A percentile compares a stretch with the other conserved stretches of the same genome.
Evolutionary conservation across 2,888 invertebrate species (phyloP).

Genomic region (Epistrophe eligans): DNA sequence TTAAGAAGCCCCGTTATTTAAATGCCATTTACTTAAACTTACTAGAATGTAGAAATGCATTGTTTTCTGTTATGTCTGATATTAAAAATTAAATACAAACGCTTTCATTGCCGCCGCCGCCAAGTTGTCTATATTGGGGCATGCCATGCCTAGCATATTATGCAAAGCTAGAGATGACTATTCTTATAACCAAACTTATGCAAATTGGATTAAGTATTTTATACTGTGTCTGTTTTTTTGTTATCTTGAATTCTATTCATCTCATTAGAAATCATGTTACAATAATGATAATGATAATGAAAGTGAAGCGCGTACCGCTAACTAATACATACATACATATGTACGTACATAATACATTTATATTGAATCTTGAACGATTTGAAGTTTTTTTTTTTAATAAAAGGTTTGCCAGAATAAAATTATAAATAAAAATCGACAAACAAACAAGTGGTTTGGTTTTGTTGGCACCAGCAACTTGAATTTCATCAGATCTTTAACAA

Average conservation of each 20-base stretch:
- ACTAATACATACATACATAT: neutral
- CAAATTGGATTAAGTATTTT: constrained; percentile 14
- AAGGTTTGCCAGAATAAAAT: neutral
- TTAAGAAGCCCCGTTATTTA: constrained; percentile 15
- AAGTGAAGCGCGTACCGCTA: neutral
- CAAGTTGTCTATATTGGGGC: constrained; percentile 54
- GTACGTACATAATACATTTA: neutral
- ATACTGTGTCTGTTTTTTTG: neutral
- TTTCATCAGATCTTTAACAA: neutral
- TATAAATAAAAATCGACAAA: neutral
- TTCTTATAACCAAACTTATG: constrained; percentile 64
- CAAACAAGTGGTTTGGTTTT: constrained; percentile 17
- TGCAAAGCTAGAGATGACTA: constrained; percentile 53
- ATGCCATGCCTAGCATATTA: constrained; percentile 60
- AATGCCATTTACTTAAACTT: neutral
- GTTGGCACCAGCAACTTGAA: neutral
- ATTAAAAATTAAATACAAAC: constrained; percentile 3
- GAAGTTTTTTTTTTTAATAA: neutral
- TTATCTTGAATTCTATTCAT: neutral
- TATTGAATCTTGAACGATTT: neutral
- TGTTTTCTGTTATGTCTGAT: constrained; percentile 22
- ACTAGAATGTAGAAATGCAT: neutral
- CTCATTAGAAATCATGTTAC: neutral
- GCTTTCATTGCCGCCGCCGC: constrained; percentile 10
- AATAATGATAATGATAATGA: neutral